Base-by-base conservation (phyloP, 2,888 invertebrate genomes). In the Cabera pusaria region DNA sequence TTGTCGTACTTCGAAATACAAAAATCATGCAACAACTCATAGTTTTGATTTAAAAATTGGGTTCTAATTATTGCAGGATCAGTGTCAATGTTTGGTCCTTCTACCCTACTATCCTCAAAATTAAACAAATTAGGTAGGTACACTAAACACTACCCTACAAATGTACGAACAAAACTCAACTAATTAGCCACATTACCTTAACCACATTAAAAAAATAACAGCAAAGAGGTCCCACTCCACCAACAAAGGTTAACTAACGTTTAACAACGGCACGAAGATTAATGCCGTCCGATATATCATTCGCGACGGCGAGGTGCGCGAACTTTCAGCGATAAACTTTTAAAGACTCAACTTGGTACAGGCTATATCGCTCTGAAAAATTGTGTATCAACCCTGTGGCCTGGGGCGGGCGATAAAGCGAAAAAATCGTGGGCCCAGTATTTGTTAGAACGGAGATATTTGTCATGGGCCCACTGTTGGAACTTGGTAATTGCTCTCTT, bases 241-340 rank as follows among this genome's bases (percentile, higher is more conserved):
- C 63, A 67, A 57, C 56, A 56, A 49, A 63, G 55, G 67, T 66
- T 72, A 81, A 79, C 77, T 80, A 81, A 70, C 73, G 72, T 69
- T 80, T 71, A 74, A 72, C 61, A 63, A 29, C 34, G 39, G 53
- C 46, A 62, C 64, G 64, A 81, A 85, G 86, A 85, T 80, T 76
- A 85, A 86, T 86, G 85, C 65, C 41, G 49, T 35, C 65, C 77
- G 81, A 83, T 85, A 81, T 75, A 82, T 85, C 86, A 87, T 80
- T 48, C 38, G 41, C 65, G 72, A 62, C 72, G 63, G 58, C 66
- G 71, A 78, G 82, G 83, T 83, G 77, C 70, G 78, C 82, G 59
- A 82, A 84, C 77, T 81, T 57, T 72, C 65, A 63, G 62, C 72
- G 86, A 86, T 87, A 84, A 86, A 88, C 84, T 87, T 88, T 87